Percentiles rank a stretch among this genome's conserved stretches.
phyloP scores from a whole-genome alignment of 1,140 invertebrate species.

The Caenorhabditis tropicalis region DNA sequence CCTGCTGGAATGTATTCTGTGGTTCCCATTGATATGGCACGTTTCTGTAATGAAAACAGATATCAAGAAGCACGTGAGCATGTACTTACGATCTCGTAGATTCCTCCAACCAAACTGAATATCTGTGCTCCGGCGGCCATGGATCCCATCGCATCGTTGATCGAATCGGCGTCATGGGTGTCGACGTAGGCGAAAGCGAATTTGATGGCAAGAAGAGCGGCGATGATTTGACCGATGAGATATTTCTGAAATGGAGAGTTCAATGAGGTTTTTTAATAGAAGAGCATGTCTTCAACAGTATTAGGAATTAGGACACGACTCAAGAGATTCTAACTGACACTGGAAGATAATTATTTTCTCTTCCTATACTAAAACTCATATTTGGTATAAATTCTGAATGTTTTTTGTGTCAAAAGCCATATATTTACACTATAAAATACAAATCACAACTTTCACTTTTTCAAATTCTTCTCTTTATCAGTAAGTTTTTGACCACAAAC shows the following conservation, averaged over 20 bases:
- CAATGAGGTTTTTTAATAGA: not conserved
- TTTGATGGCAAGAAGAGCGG: conserved; percentile 53
- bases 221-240: conserved; percentile 61
- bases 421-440: conserved; percentile 8
- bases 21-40: conserved; percentile 64
- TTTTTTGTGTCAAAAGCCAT: not conserved
- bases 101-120: conserved; percentile 64
- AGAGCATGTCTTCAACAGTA: too few relatives aligned
- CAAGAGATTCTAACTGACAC: too few relatives aligned
- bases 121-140: conserved; percentile 70
- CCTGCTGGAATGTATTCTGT: conserved; percentile 69
- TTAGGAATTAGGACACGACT: not conserved
- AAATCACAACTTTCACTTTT: not conserved
- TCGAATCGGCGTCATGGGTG: conserved; percentile 44
- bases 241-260: conserved; percentile 64
- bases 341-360: too few relatives aligned
- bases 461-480: not conserved
- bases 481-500: not conserved
- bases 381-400: too few relatives aligned
- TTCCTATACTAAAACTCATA: too few relatives aligned
- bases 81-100: conserved; percentile 68
- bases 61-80: too few relatives aligned
- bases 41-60: conserved; percentile 60
- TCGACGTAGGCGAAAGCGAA: conserved; percentile 66
- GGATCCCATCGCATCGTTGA: conserved; percentile 65